A percentile compares a stretch with the other conserved stretches of the same genome.
These are phyloP conservation scores for Teleogryllus occipitalis DNA, from an alignment of 1,140 invertebrate species.

Conservation along the genomic window DNA sequence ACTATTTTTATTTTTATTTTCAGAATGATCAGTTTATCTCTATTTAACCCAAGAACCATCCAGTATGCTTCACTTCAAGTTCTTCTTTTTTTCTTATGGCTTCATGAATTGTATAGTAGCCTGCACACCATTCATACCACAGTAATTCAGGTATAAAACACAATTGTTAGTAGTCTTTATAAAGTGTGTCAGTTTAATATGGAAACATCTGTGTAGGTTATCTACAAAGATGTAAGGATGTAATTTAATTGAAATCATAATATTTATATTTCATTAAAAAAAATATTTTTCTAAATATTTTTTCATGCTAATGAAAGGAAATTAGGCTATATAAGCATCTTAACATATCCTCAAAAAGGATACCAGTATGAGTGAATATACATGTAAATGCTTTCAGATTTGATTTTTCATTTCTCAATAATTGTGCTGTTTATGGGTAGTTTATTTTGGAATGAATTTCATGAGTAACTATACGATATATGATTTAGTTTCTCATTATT, in stretches of 20 bases:
- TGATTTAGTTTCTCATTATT: neutral
- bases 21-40: neutral
- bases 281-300: too few relatives aligned
- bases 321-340: neutral
- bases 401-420: too few relatives aligned
- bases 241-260: too few relatives aligned
- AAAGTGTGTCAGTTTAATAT: too few relatives aligned
- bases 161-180: neutral
- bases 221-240: too few relatives aligned
- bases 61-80: neutral
- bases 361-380: too few relatives aligned
- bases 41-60: neutral
- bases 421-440: too few relatives aligned
- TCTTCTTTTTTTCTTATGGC: conserved; percentile 16
- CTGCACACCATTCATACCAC: conserved; percentile 25
- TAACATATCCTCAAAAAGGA: neutral
- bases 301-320: too few relatives aligned
- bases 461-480: neutral
- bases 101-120: conserved; percentile 24
- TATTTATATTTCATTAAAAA: too few relatives aligned
- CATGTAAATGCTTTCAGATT: too few relatives aligned
- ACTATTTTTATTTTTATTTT: neutral
- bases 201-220: too few relatives aligned
- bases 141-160: conserved; percentile 22
- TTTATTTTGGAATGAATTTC: too few relatives aligned